Conservation (phyloP, 2,888 invertebrate species). For the Biston stratarius region DNA sequence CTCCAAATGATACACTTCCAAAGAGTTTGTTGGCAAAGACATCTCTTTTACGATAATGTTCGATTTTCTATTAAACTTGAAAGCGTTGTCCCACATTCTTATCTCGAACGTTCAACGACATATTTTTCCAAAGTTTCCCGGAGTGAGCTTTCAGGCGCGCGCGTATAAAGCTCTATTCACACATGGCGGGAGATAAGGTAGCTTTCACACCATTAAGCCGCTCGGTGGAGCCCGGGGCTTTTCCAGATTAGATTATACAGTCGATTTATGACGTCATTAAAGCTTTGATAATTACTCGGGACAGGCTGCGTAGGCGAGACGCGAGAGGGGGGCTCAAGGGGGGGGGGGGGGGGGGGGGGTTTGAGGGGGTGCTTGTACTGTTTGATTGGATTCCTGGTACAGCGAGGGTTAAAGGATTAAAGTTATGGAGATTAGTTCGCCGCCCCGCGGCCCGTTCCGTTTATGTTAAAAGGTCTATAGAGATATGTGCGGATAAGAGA, state of each 20-base stretch:
- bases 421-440: conserved; percentile 86
- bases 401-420: conserved; percentile 86
- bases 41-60: conserved; percentile 86
- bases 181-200: conserved; percentile 86
- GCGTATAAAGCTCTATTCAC: conserved; percentile 86
- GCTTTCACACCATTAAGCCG: conserved; percentile 87
- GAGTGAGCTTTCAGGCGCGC: conserved; percentile 84
- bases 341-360: conserved; percentile 61
- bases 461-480: conserved; percentile 84
- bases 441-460: conserved; percentile 84
- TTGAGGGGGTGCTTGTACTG: conserved; percentile 77
- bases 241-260: conserved; percentile 88
- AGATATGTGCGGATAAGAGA: conserved; percentile 84
- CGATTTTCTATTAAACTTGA: conserved; percentile 87
- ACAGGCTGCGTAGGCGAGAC: conserved; percentile 85
- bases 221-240: conserved; percentile 86
- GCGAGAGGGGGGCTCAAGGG: conserved; percentile 61
- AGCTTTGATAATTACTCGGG: conserved; percentile 88
- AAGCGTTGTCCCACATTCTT: conserved; percentile 86
- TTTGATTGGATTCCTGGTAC: conserved; percentile 86
- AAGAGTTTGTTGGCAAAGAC: conserved; percentile 85
- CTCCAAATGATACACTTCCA: conserved; percentile 71
- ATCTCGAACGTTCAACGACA: conserved; percentile 85
- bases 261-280: conserved; percentile 87
- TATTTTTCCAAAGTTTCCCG: conserved; percentile 87